A percentile compares a stretch with the other conserved stretches of the same genome.
Evolutionary conservation across 2,113 vertebrate genomes (phyloP).

Genomic region (Echinops telfairi): DNA sequence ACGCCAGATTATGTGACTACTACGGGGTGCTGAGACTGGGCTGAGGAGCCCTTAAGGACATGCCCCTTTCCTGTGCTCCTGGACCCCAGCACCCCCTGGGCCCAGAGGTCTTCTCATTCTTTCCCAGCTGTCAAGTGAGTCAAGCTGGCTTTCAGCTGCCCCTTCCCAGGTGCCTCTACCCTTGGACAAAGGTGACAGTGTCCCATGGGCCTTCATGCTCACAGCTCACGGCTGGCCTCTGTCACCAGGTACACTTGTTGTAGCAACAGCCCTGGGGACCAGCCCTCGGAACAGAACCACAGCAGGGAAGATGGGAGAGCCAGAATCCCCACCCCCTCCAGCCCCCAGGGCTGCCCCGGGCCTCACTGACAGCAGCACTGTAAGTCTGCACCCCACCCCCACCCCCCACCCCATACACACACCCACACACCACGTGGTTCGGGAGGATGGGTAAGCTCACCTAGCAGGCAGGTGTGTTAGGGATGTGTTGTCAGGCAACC

Average conservation of each 20-base stretch:
- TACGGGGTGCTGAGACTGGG: background rate
- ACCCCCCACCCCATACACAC: too few relatives aligned
- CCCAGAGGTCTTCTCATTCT: background rate
- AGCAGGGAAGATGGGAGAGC: slow-evolving; percentile 66
- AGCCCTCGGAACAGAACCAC: background rate
- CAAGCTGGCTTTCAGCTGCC: background rate
- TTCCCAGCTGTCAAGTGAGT: too few relatives aligned
- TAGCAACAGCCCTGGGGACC: slow-evolving; percentile 75
- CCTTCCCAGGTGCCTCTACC: background rate
- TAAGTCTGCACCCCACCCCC: slow-evolving; percentile 63
- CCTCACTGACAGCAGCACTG: background rate
- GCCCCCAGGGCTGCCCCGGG: background rate
- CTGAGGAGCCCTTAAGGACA: background rate
- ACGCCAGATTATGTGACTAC: too few relatives aligned
- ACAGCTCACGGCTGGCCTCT: slow-evolving; percentile 9
- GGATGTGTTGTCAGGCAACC: slow-evolving; percentile 60
- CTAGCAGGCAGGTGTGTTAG: slow-evolving; percentile 14
- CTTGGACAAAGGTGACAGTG: background rate
- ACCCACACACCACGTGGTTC: background rate
- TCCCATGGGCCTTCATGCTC: background rate
- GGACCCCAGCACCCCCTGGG: background rate
- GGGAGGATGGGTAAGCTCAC: slow-evolving; percentile 13
- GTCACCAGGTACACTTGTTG: slow-evolving; percentile 76
- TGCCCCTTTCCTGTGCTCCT: background rate
- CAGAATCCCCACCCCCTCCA: slow-evolving; percentile 1